Percentiles rank a stretch among this genome's conserved stretches.
Conservation (phyloP, 1,140 invertebrate species). For the Teleopsis dalmanni region DNA sequence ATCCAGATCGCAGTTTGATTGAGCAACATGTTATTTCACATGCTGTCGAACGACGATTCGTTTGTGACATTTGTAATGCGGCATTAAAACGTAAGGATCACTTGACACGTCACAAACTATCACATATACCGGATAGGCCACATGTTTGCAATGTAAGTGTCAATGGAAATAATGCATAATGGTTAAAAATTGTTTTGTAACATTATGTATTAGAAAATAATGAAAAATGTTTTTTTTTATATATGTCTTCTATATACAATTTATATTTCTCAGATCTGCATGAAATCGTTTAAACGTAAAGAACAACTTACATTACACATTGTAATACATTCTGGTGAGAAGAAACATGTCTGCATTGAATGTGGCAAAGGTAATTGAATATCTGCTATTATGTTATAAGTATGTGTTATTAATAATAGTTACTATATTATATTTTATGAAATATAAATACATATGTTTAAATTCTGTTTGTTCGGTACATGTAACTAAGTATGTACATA, state of each 20-base stretch:
- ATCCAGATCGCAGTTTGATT: conserved; percentile 69
- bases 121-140: conserved; percentile 71
- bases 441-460: too few relatives aligned
- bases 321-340: conserved; percentile 79
- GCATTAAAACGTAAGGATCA: conserved; percentile 77
- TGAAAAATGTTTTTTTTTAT: too few relatives aligned
- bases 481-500: too few relatives aligned
- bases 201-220: not conserved
- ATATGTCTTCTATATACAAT: not conserved
- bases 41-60: conserved; percentile 68
- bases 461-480: too few relatives aligned
- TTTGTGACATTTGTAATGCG: conserved; percentile 79
- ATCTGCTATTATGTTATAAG: too few relatives aligned
- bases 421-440: too few relatives aligned
- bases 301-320: conserved; percentile 77
- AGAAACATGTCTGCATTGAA: conserved; percentile 76
- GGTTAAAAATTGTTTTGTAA: not conserved
- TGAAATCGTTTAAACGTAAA: conserved; percentile 79
- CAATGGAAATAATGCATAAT: not conserved
- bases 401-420: too few relatives aligned
- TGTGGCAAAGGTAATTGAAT: conserved; percentile 70
- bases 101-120: conserved; percentile 70
- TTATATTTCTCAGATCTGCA: conserved; percentile 51
- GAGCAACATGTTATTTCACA: conserved; percentile 79
- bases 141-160: conserved; percentile 64